Base-by-base conservation (phyloP, 2,113 vertebrate genomes). In the Lophura nycthemera region DNA sequence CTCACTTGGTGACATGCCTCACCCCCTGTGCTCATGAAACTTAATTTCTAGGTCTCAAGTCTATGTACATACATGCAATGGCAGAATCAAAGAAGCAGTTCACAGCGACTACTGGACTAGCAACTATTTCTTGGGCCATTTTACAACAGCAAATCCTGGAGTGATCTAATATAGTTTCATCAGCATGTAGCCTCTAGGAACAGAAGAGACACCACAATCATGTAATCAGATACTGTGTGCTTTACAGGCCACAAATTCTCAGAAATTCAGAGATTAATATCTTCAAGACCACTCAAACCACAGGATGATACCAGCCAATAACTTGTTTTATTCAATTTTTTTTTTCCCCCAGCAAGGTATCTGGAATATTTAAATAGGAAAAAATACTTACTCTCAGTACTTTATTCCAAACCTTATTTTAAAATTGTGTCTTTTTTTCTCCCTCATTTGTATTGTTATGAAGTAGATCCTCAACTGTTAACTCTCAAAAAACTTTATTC, bases 171-270 rank as follows among this genome's bases (percentile, higher is more conserved):
- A n/a, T 21, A 64, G 47, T 40, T 80, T 89, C 24, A 30, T 83
- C 17, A 3, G 40, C 40, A 36, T 30, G 18, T 24, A 72, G 57
- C 29, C 54, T 82, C 5, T 7, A 65, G 67, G 71, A 67, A 85
- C 54, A 83, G 59, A 66, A 38, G 15, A 63, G 56, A 66, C 64
- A 79, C n/a, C 64, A 48, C 0, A 0, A 42, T 61, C 3, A 0
- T 66, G 64, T 48, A 5, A 1, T 76, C 0, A 1, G 71, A 45
- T 47, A 40, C 29, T 63, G 45, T 70, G 71, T 42, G 60, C 71
- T 94, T 92, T 84, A 90, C 43, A 92, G 65, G 25, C 69, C 88
- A 86, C 36, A 72, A 90, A 82, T 75, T 95, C 82, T 84, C 88
- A 86, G 10, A 38, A 9, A 75, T 92, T 75, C 86, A 69, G 38